phyloP scores from a whole-genome alignment of 1,140 invertebrate species.

The Drosophila nasuta region DNA sequence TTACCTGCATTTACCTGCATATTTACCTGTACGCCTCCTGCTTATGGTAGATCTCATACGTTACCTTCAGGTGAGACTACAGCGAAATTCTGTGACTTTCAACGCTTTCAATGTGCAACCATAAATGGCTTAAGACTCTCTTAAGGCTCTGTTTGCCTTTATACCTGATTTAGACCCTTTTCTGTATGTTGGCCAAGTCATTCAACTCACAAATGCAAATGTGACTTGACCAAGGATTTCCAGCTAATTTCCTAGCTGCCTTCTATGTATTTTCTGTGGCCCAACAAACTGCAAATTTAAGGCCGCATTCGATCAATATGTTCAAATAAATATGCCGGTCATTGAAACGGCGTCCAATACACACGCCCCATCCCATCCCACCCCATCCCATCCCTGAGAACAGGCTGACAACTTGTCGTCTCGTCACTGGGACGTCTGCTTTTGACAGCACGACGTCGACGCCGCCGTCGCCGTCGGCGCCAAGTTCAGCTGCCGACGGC shows the following conservation, averaged over 20 bases:
- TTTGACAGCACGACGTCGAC: constrained; percentile 59
- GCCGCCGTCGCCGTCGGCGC: constrained; percentile 9
- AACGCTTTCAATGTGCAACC: constrained; percentile 55
- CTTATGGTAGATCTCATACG: constrained; percentile 7
- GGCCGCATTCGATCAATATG: constrained; percentile 27
- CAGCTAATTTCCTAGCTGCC: constrained; percentile 1
- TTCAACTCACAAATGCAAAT: constrained; percentile 25
- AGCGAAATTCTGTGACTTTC: constrained; percentile 71
- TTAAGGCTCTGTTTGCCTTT: background rate
- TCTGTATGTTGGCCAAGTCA: constrained; percentile 38
- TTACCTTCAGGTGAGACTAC: constrained; percentile 46
- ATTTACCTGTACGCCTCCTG: constrained; percentile 58
- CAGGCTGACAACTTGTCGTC: constrained; percentile 47
- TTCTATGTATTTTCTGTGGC: background rate
- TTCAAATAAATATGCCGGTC: constrained; percentile 65
- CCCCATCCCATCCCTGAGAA: background rate
- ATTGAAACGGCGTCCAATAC: constrained; percentile 54
- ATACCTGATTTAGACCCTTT: constrained; percentile 34
- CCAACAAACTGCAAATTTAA: constrained; percentile 8
- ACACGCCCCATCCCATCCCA: background rate
- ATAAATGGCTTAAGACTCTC: constrained; percentile 66
- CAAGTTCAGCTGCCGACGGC: constrained; percentile 14
- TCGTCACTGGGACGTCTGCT: constrained; percentile 54
- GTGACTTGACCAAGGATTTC: constrained; percentile 8
- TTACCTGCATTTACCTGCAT: constrained; percentile 25